Base-by-base conservation (phyloP, 2,888 invertebrate species). In the Diarsia mendica region DNA sequence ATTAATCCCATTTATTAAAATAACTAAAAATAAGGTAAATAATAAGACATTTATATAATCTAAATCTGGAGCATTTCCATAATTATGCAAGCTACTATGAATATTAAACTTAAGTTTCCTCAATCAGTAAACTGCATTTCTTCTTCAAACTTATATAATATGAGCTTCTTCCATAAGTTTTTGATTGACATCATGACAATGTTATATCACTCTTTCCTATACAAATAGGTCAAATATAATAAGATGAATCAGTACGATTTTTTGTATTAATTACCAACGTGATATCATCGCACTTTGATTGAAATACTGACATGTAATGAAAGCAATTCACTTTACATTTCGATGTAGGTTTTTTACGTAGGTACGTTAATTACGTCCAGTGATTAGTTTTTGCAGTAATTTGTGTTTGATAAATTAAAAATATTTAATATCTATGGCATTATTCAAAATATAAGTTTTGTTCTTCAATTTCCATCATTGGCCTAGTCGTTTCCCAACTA, bases 101-200 rank as follows among this genome's bases (percentile, higher is more conserved):
- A 61, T 72, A 77, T 72, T 72, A 46, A 53, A 49, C 4, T 39
- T 44, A n/a, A 39, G 46, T 64, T 80, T 79, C 78, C 80, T 80
- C 67, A 79, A 79, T 79, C 75, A 80, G 65, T 53, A 48, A 58
- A 67, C 55, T 79, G 75, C 58, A 75, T 75, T 67, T 75, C 63
- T 78, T 58, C 58, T 58, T 51, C 39, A 61, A 51, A 53, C 65
- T 80, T 80, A 80, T 15, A 61, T 75, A 79, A 80, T 63, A 53
- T 10, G 18, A 64, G 18, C 51, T 3, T 64, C 55, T 67, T 74
- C 74, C 28, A 80, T 46, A 13, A 48, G 63, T 51, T 67, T 33
- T 58, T 64, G 65, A 66, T 72, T 61, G 60, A 72, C 49, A 73
- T 79, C 39, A 49, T 74, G 63, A 23, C 28, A 66, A 53, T 79